These are phyloP conservation scores for Hyperoplus immaculatus DNA, from an alignment of 2,797 vertebrate genomes.

Conservation along the genomic window DNA sequence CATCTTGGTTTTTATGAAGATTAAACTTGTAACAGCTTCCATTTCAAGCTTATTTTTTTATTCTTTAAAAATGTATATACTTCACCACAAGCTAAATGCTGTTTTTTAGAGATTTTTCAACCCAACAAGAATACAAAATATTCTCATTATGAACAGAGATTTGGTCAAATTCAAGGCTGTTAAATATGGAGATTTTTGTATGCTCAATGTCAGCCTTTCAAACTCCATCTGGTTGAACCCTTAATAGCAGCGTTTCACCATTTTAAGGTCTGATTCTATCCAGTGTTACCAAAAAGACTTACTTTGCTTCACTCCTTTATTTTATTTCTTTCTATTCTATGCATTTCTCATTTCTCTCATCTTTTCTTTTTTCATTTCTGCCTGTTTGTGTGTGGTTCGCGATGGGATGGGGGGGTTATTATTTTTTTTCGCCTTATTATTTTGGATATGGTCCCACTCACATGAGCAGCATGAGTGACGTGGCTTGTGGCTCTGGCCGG, in stretches of 20 bases:
- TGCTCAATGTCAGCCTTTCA: neutral
- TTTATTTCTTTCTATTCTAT: conserved; percentile 42
- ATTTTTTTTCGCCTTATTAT: conserved; percentile 13
- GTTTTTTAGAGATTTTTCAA: neutral
- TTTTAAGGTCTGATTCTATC: neutral
- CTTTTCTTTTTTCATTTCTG: conserved; percentile 73
- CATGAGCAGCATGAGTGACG: conserved; percentile 90
- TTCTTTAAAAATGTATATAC: neutral
- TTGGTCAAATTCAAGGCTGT: neutral
- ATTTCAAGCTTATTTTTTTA: neutral
- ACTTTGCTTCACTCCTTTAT: conserved; percentile 33
- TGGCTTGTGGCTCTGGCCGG: conserved; percentile 89
- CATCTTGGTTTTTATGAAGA: conserved; percentile 11
- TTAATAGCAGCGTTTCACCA: conserved; percentile 3
- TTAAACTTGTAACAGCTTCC: neutral
- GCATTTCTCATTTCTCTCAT: conserved; percentile 59
- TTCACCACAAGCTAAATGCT: neutral
- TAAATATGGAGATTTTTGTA: conserved; percentile 5
- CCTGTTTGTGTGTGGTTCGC: conserved; percentile 87
- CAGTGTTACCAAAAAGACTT: conserved; percentile 7
- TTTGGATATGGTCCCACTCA: conserved; percentile 31
- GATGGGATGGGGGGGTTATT: conserved; percentile 12
- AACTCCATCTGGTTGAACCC: conserved; percentile 2
- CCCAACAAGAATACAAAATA: conserved; percentile 14
- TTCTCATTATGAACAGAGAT: neutral